Conservation (phyloP, 1,140 invertebrate species). For the Drosophila novamexicana region DNA sequence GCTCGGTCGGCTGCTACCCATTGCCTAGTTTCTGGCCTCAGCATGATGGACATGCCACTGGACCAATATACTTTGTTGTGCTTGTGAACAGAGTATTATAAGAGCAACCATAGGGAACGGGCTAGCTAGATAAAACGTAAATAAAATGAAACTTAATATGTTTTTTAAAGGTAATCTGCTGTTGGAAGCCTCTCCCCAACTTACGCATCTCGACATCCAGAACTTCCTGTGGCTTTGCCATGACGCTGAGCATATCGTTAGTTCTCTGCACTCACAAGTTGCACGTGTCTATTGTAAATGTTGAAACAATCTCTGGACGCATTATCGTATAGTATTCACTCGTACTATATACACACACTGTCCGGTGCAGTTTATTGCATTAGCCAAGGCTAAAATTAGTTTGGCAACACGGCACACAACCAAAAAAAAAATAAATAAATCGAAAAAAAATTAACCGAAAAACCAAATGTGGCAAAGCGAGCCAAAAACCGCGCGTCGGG, state of each 20-base stretch:
- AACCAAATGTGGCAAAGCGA: background rate
- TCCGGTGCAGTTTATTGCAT: conserved; percentile 34
- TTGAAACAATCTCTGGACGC: conserved; percentile 1
- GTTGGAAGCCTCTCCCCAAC: background rate
- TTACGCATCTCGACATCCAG: conserved; percentile 43
- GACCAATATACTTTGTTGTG: background rate
- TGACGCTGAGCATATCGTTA: conserved; percentile 23
- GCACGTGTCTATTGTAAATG: conserved; percentile 6
- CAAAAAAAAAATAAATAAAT: conserved; percentile 13
- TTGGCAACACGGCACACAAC: conserved; percentile 22
- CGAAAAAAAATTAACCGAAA: conserved; percentile 5
- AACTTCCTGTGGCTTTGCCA: conserved; percentile 35
- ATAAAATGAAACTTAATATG: too few relatives aligned
- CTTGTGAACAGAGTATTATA: background rate
- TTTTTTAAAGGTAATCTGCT: too few relatives aligned
- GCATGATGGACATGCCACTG: too few relatives aligned
- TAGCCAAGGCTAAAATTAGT: conserved; percentile 40
- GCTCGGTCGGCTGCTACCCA: too few relatives aligned
- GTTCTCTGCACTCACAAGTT: background rate
- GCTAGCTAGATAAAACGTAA: too few relatives aligned
- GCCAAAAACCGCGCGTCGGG: conserved; percentile 4
- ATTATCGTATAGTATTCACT: conserved; percentile 14
- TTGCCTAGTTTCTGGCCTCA: too few relatives aligned
- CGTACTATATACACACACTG: background rate
- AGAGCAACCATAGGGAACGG: too few relatives aligned